phyloP scores from a whole-genome alignment of 2,113 vertebrate species.

The Heteronetta atricapilla region DNA sequence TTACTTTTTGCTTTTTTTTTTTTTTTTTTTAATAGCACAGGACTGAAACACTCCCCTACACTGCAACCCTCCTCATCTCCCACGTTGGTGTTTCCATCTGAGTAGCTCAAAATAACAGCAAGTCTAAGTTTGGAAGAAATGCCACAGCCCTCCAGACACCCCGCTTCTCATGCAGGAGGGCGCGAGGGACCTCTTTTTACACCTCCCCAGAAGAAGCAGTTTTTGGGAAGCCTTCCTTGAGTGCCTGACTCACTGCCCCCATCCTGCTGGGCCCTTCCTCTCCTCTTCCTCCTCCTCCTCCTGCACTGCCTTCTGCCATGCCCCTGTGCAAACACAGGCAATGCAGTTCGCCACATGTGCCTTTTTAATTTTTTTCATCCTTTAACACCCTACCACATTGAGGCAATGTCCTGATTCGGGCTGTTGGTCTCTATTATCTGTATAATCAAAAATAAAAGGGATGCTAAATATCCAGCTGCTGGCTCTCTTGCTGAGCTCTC shows the following conservation, averaged over 20 bases:
- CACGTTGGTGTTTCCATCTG: background rate
- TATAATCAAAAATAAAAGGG: conserved; percentile 17
- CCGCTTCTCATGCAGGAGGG: background rate
- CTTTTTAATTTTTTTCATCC: background rate
- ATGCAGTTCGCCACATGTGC: background rate
- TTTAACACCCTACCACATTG: background rate
- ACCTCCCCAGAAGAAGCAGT: background rate
- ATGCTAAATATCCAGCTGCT: conserved; percentile 60
- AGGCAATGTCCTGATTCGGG: background rate
- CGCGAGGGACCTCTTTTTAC: background rate
- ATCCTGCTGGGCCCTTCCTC: background rate
- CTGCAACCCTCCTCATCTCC: background rate
- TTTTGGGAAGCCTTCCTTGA: background rate
- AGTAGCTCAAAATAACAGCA: background rate
- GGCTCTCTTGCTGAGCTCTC: conserved; percentile 13
- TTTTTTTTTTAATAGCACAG: no score
- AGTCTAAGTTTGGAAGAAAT: background rate
- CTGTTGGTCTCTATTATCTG: background rate
- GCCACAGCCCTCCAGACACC: background rate
- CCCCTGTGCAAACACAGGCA: background rate
- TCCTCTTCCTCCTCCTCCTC: background rate
- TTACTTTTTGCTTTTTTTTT: background rate
- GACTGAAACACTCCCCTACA: background rate
- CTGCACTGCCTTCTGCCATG: background rate
- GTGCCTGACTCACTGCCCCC: background rate